Percentiles rank a stretch among this genome's conserved stretches.
Conservation (phyloP, 2,113 vertebrate species). For the Pedionomus torquatus region DNA sequence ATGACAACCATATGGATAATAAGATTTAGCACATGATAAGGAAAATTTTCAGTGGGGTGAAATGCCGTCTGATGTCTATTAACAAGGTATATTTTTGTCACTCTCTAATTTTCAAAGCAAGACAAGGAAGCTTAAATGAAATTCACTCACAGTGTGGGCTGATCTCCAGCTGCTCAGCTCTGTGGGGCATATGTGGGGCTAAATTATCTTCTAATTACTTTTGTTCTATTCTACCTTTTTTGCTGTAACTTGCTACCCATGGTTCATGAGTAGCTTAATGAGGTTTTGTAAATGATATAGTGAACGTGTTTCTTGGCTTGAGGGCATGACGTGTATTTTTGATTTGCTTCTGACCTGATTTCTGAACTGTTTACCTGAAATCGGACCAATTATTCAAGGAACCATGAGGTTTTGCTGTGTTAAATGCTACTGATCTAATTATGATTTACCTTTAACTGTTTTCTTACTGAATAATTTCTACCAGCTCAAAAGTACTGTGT, state of each 20-base stretch:
- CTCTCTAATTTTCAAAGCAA: background rate
- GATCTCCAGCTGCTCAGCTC: constrained; percentile 7
- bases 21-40: background rate
- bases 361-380: constrained; percentile 9
- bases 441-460: background rate
- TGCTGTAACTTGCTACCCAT: background rate
- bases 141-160: constrained; percentile 14
- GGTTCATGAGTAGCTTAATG: constrained; percentile 1
- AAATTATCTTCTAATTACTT: constrained; percentile 43
- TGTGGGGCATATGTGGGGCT: background rate
- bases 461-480: background rate
- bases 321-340: constrained; percentile 4
- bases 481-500: background rate
- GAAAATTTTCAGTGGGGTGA: background rate
- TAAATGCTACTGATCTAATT: background rate
- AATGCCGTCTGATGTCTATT: constrained; percentile 17
- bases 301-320: background rate
- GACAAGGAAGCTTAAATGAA: constrained; percentile 33
- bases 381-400: background rate
- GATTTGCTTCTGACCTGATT: constrained; percentile 21
- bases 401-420: background rate
- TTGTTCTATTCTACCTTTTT: background rate
- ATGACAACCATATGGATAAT: constrained; percentile 46
- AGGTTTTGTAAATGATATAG: constrained; percentile 8
- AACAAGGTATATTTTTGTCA: constrained; percentile 26